These are phyloP conservation scores for Diarsia rubi DNA, from an alignment of 2,888 invertebrate species.

Conservation along the genomic window DNA sequence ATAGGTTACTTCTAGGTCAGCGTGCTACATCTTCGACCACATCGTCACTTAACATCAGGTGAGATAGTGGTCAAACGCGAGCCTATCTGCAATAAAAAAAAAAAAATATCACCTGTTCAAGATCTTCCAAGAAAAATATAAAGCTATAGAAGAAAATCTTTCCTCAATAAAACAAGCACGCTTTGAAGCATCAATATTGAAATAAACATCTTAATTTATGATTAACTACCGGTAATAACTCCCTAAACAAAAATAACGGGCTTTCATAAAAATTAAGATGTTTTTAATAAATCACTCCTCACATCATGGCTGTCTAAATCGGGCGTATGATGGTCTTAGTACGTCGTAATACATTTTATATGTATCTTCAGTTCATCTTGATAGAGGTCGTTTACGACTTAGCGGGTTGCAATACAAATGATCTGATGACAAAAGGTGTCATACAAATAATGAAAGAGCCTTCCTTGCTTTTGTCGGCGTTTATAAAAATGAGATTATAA, in stretches of 20 bases:
- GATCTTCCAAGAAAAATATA: background rate
- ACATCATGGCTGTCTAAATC: constrained; percentile 47
- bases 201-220: constrained; percentile 44
- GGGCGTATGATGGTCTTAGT: constrained; percentile 35
- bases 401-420: constrained; percentile 33
- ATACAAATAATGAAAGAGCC: constrained; percentile 38
- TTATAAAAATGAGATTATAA: too few species aligned
- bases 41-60: too few species aligned
- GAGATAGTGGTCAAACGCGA: too few species aligned
- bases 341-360: constrained; percentile 50
- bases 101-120: background rate
- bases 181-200: constrained; percentile 43
- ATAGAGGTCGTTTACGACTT: constrained; percentile 45
- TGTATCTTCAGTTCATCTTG: constrained; percentile 46
- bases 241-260: constrained; percentile 45
- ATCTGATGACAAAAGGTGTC: constrained; percentile 35
- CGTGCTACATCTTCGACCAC: too few species aligned
- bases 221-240: constrained; percentile 53
- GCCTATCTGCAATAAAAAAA: too few species aligned
- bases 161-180: background rate
- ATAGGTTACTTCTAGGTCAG: too few species aligned
- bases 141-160: background rate
- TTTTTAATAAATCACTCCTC: constrained; percentile 51
- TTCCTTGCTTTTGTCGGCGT: too few species aligned
- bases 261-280: constrained; percentile 55